Percentiles rank a stretch among this genome's conserved stretches.
Evolutionary conservation across 2,113 vertebrate genomes (phyloP).

Genomic region (Tetrax tetrax): DNA sequence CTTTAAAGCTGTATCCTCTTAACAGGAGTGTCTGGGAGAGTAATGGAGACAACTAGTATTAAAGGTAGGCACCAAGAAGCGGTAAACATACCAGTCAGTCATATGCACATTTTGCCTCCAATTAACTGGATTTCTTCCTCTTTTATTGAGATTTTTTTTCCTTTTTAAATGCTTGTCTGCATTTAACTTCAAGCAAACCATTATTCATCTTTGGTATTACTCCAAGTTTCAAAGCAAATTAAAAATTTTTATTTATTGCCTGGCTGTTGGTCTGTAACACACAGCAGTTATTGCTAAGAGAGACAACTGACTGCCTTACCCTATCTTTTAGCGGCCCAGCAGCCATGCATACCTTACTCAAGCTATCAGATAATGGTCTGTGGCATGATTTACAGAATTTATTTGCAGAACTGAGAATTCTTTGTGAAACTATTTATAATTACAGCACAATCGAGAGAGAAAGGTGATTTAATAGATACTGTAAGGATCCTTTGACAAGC

Average conservation of each 20-base stretch:
- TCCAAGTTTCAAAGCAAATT: slow-evolving; percentile 48
- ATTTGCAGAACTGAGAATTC: slow-evolving; percentile 65
- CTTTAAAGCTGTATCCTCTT: neutral
- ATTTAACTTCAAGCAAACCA: slow-evolving; percentile 15
- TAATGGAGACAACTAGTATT: neutral
- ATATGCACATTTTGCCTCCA: neutral
- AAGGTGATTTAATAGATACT: slow-evolving; percentile 58
- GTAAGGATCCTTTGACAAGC: slow-evolving; percentile 58
- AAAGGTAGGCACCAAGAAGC: neutral
- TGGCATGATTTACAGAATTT: slow-evolving; percentile 66
- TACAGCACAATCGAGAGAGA: slow-evolving; percentile 1
- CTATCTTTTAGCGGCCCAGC: slow-evolving; percentile 14
- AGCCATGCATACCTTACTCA: slow-evolving; percentile 50
- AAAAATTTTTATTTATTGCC: slow-evolving; percentile 57
- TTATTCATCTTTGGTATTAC: slow-evolving; percentile 36
- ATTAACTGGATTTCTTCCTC: neutral
- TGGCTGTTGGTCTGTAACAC: slow-evolving; percentile 19
- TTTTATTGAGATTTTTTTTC: neutral
- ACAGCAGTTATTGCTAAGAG: slow-evolving; percentile 35
- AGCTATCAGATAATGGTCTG: slow-evolving; percentile 60
- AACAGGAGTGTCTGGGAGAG: neutral
- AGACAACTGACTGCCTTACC: slow-evolving; percentile 41
- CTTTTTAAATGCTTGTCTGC: slow-evolving; percentile 16
- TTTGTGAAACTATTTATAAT: slow-evolving; percentile 66
- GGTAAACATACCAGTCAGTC: neutral